Conservation (phyloP, 2,888 invertebrate genomes). For the Phaedon cochleariae region DNA sequence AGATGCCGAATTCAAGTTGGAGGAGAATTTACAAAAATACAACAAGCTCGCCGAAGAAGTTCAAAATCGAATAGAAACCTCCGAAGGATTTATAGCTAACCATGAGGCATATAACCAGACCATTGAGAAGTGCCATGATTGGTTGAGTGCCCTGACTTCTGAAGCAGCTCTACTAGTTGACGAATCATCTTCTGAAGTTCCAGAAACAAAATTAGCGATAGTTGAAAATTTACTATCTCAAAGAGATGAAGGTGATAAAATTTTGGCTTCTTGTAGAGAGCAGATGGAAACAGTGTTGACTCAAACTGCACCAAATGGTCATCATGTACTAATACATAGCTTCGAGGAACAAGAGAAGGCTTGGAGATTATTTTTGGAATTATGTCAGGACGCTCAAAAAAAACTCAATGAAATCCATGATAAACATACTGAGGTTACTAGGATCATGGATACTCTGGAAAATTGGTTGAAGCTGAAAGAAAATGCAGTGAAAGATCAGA, state of each 20-base stretch:
- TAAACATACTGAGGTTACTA: slow-evolving; percentile 84
- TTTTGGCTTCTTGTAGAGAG: slow-evolving; percentile 74
- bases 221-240: slow-evolving; percentile 81
- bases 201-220: slow-evolving; percentile 77
- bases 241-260: slow-evolving; percentile 76
- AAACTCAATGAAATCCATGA: slow-evolving; percentile 79
- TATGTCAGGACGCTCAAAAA: slow-evolving; percentile 75
- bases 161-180: slow-evolving; percentile 82
- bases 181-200: slow-evolving; percentile 79
- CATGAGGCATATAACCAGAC: slow-evolving; percentile 85
- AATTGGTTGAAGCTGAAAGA: slow-evolving; percentile 89
- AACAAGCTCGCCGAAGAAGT: slow-evolving; percentile 73
- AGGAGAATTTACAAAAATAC: slow-evolving; percentile 78
- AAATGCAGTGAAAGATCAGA: slow-evolving; percentile 86
- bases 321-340: slow-evolving; percentile 75
- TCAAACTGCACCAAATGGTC: slow-evolving; percentile 81
- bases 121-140: slow-evolving; percentile 84
- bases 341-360: slow-evolving; percentile 77
- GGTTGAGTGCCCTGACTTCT: slow-evolving; percentile 79
- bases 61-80: slow-evolving; percentile 70
- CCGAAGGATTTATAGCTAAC: slow-evolving; percentile 78
- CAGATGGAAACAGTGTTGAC: slow-evolving; percentile 77
- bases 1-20: slow-evolving; percentile 78
- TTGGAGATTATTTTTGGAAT: slow-evolving; percentile 78
- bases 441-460: slow-evolving; percentile 78